phyloP scores from a whole-genome alignment of 2,113 vertebrate species.

The Dolichallabes microphthalmus region DNA sequence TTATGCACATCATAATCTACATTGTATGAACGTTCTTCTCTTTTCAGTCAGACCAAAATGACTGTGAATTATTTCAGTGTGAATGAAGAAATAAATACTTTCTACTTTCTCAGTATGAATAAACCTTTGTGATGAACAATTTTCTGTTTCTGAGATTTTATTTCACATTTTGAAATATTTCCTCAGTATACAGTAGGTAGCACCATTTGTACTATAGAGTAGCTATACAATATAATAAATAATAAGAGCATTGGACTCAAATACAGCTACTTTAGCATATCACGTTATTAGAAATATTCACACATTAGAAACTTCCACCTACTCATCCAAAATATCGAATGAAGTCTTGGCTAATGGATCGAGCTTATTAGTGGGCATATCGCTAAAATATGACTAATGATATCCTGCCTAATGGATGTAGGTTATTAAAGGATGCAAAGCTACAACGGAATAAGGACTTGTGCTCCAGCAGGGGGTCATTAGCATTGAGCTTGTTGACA shows the following conservation, averaged over 20 bases:
- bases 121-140: conserved; percentile 5
- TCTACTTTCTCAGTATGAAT: conserved; percentile 8
- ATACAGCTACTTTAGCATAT: conserved; percentile 7
- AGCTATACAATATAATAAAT: not conserved
- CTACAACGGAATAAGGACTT: not conserved
- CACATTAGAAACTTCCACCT: not conserved
- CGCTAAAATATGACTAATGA: not conserved
- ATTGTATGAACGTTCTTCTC: not conserved
- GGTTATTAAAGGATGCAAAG: conserved; percentile 29
- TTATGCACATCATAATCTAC: conserved; percentile 1
- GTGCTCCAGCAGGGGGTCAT: conserved; percentile 38
- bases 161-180: not conserved
- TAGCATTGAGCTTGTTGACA: conserved; percentile 47
- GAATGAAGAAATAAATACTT: conserved; percentile 25
- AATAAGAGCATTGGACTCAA: not conserved
- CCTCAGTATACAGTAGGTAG: not conserved
- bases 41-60: not conserved
- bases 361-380: not conserved
- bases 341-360: conserved; percentile 15
- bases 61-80: conserved; percentile 1
- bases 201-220: not conserved
- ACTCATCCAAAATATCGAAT: conserved; percentile 4
- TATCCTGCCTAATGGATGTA: conserved; percentile 29
- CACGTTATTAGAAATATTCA: not conserved
- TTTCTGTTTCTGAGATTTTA: not conserved